These are phyloP conservation scores for Carettochelys insculpta DNA, from an alignment of 2,113 vertebrate species.

Conservation along the genomic window DNA sequence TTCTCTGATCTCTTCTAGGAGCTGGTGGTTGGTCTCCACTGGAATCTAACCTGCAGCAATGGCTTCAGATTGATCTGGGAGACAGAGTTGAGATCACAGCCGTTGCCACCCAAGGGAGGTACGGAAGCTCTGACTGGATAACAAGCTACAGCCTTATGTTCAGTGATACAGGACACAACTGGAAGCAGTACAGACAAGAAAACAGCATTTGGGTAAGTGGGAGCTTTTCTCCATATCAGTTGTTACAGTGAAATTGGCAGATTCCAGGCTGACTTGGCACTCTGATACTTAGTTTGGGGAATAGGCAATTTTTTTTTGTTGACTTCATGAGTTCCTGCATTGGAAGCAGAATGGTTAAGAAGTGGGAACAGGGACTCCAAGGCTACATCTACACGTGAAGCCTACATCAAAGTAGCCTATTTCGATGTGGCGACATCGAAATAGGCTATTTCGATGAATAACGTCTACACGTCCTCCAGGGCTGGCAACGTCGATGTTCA, in stretches of 20 bases:
- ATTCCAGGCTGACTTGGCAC: not conserved
- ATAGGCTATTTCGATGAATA: too few species aligned
- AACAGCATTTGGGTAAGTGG: constrained; percentile 81
- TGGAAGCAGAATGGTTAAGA: not conserved
- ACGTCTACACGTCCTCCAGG: too few species aligned
- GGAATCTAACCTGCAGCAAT: constrained; percentile 86
- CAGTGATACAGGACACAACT: constrained; percentile 92
- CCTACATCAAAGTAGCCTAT: too few species aligned
- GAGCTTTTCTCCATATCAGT: not conserved
- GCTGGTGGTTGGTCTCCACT: constrained; percentile 94
- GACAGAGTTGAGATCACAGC: constrained; percentile 92
- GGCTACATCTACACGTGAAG: too few species aligned
- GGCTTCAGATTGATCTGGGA: constrained; percentile 95
- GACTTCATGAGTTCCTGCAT: not conserved
- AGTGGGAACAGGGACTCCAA: not conserved
- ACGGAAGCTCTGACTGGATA: constrained; percentile 95
- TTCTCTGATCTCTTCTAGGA: constrained; percentile 74
- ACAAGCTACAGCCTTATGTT: constrained; percentile 89
- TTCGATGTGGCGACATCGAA: too few species aligned
- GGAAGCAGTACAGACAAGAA: constrained; percentile 91
- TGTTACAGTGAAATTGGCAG: not conserved
- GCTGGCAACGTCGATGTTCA: too few species aligned
- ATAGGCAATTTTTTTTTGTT: not conserved
- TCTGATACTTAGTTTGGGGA: not conserved
- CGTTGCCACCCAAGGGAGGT: constrained; percentile 90